Conservation (phyloP, 2,113 vertebrate species). For the Axis porcinus region DNA sequence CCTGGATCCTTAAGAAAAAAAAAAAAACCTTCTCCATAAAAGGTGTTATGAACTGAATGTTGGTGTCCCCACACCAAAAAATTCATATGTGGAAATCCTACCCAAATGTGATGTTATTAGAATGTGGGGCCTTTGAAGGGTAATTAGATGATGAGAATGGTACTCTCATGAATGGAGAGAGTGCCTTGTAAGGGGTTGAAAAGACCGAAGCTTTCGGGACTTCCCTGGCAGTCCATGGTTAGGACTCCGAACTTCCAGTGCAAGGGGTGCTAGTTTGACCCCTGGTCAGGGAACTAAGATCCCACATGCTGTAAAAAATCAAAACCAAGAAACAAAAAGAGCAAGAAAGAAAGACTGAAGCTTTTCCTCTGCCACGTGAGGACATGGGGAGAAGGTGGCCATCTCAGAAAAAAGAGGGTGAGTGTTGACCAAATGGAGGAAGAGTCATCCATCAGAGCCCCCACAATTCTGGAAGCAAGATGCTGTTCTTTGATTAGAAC, state of each 20-base stretch:
- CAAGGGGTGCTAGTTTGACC: rapidly evolving
- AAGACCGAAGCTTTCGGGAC: background rate
- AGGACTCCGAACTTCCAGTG: background rate
- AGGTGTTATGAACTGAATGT: background rate
- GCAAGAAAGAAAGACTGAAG: background rate
- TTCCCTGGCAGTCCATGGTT: background rate
- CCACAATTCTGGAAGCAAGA: background rate
- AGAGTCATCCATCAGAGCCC: background rate
- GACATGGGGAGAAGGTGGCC: background rate
- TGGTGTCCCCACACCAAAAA: background rate
- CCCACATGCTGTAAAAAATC: background rate
- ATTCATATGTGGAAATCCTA: background rate
- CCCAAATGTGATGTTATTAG: background rate
- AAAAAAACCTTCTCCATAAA: no score
- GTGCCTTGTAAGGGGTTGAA: no score
- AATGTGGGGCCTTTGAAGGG: background rate
- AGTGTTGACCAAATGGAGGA: background rate
- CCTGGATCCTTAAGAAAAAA: background rate
- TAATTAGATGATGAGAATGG: background rate
- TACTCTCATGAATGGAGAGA: background rate
- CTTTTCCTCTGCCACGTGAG: background rate
- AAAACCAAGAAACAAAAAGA: background rate
- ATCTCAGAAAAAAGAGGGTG: background rate
- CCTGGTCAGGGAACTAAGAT: background rate
- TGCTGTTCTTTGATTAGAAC: background rate